These are phyloP conservation scores for Plusia festucae DNA, from an alignment of 2,888 invertebrate genomes.

Conservation along the genomic window DNA sequence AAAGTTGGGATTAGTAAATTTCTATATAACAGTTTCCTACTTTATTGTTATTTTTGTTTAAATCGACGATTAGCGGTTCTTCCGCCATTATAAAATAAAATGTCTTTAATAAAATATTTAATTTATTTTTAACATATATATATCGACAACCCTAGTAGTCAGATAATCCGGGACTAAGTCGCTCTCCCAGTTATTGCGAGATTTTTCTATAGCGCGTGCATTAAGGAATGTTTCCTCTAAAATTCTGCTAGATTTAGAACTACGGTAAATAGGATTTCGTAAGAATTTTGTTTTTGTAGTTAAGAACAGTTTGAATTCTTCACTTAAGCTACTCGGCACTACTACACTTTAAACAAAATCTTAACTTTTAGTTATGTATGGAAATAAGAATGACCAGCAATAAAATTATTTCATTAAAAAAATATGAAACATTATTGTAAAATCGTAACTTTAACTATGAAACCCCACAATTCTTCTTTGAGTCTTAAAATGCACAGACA, in stretches of 20 bases:
- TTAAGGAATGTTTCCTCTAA: slow-evolving; percentile 47
- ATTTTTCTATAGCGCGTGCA: slow-evolving; percentile 42
- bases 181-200: slow-evolving; percentile 16
- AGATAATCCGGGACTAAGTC: slow-evolving; percentile 46
- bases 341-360: too few species aligned
- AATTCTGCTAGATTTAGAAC: slow-evolving; percentile 34
- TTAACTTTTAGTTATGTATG: not conserved
- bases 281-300: slow-evolving; percentile 5
- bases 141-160: slow-evolving; percentile 9
- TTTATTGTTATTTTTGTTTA: too few species aligned
- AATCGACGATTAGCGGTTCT: not conserved
- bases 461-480: too few species aligned
- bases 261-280: slow-evolving; percentile 26
- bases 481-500: too few species aligned
- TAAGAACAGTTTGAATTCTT: not conserved
- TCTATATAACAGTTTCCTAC: too few species aligned
- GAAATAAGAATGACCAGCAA: not conserved
- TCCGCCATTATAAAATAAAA: not conserved
- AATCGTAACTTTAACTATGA: too few species aligned
- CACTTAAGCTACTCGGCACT: not conserved
- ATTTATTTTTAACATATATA: too few species aligned
- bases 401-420: too few species aligned
- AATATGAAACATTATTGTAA: too few species aligned
- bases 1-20: not conserved
- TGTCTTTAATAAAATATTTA: not conserved